Evolutionary conservation across 2,113 vertebrate genomes (phyloP).

Genomic region (Notechis scutatus): DNA sequence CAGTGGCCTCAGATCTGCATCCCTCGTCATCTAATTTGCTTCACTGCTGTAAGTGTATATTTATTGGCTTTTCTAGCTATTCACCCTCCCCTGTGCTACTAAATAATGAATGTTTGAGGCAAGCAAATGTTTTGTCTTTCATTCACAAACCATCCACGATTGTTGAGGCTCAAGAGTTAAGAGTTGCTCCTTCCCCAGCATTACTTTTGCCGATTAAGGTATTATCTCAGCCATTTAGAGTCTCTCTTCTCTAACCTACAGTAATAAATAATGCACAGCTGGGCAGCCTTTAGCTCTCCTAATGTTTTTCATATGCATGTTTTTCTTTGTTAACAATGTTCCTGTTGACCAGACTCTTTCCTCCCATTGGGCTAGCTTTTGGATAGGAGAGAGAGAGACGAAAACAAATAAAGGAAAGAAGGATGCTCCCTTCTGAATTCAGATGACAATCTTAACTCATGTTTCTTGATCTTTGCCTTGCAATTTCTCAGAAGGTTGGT

Average conservation of each 20-base stretch:
- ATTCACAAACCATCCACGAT: not conserved
- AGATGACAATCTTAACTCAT: not conserved
- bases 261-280: not conserved
- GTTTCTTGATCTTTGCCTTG: not conserved
- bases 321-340: not conserved
- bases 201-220: not conserved
- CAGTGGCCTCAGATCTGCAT: not conserved
- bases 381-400: not conserved
- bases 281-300: not conserved
- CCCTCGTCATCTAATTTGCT: not conserved
- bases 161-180: not conserved
- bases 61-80: not conserved
- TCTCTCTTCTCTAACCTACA: not conserved
- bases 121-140: constrained; percentile 5
- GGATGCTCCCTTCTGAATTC: not conserved
- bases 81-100: not conserved
- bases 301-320: not conserved
- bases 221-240: not conserved
- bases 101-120: constrained; percentile 3
- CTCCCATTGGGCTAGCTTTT: not conserved
- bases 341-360: not conserved
- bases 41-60: not conserved
- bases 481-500: not conserved
- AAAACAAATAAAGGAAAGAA: not conserved
- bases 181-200: not conserved